Conservation (phyloP, 1,140 invertebrate genomes). For the Stegodyphus mimosarum region DNA sequence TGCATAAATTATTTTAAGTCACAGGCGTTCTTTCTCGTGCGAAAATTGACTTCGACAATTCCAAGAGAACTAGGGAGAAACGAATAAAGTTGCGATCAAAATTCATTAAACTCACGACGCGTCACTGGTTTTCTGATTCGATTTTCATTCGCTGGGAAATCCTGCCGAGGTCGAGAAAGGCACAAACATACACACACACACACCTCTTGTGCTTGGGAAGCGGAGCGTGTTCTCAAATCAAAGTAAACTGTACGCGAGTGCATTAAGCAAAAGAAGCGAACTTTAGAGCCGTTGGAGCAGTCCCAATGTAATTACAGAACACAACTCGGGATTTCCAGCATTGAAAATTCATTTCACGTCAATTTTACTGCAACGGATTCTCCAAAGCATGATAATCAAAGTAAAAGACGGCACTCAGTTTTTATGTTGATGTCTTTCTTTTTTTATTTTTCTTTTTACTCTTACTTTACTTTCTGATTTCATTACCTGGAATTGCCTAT, state of each 20-base stretch:
- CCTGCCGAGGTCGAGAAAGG: too few species aligned
- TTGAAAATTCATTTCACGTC: conserved; percentile 47
- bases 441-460: not conserved
- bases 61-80: conserved; percentile 3
- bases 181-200: conserved; percentile 1
- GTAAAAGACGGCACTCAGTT: conserved; percentile 31
- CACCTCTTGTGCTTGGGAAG: conserved; percentile 17
- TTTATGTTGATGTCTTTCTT: conserved; percentile 30
- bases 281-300: conserved; percentile 10
- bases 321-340: conserved; percentile 17
- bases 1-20: conserved; percentile 25
- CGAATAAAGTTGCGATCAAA: conserved; percentile 23
- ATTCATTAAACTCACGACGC: conserved; percentile 53
- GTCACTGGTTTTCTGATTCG: conserved; percentile 42
- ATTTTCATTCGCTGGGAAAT: conserved; percentile 25
- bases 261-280: conserved; percentile 17
- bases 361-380: not conserved
- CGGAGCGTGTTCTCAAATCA: conserved; percentile 12
- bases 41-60: conserved; percentile 54
- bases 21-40: not conserved
- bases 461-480: conserved; percentile 19
- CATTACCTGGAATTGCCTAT: conserved; percentile 25
- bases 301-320: conserved; percentile 43
- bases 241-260: conserved; percentile 45
- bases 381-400: conserved; percentile 34